Evolutionary conservation across 2,113 vertebrate species (phyloP), one percentile per base, ranked within the genome.

Genomic region (Rhinopomastus cyanomelas): DNA sequence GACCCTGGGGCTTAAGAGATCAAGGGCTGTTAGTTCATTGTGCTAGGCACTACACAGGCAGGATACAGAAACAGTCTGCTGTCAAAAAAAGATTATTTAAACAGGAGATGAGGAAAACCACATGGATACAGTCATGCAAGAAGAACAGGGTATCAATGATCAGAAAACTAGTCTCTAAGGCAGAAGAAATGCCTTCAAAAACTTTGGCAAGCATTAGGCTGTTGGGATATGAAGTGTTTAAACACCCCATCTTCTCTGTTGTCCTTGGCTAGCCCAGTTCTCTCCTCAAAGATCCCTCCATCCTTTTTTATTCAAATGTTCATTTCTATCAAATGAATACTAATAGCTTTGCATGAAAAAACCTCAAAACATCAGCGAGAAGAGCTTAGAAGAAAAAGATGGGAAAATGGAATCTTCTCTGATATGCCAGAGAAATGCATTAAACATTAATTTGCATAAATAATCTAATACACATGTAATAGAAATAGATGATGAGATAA

Each of bases 171-270:
- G 12, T 23, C 75, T 88, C 49, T 39, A 36, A n/a, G 66, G 69
- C 66, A 88, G 59, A 39, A 78, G 39, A 90, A 94, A 88, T 39
- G 65, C 69, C 49, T 86, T 42, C 79, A 80, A 92, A 92, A 80
- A 11, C 23, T 87, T 80, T 91, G 83, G 82, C 92, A 95, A 59
- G 29, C 16, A 16, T 67, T 81, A 87, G 34, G 36, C 23, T 67
- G 8, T 23, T 90, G 37, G 49, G 89, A 53, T 72, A 27, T 34
- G 32, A 81, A 83, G 67, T 62, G 37, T 52, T 88, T 49, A 73
- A 73, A 80, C 12, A 71, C 20, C 11, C 67, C 2, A 1, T 79
- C 29, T n/a, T 91, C 49, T 83, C 29, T 15, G 64, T 60, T 88
- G 76, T 80, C 49, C 56, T 87, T 37, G 37, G 39, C 64, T 85